Percentiles rank a stretch among this genome's conserved stretches.
These are phyloP conservation scores for Capromys pilorides DNA, from an alignment of 2,797 vertebrate genomes.

Conservation along the genomic window DNA sequence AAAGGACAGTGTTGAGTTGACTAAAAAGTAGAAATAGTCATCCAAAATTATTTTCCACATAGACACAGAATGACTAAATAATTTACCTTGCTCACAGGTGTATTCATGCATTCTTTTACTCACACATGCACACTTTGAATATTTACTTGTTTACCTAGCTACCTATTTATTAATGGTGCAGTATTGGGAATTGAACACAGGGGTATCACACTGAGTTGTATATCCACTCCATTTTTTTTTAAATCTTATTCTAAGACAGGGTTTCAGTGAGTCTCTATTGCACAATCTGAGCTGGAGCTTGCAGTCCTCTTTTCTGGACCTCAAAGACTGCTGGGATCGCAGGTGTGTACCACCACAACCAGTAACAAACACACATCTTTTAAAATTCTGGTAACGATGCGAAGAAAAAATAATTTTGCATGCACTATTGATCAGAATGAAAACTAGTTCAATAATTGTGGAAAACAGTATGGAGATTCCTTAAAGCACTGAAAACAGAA, in stretches of 20 bases:
- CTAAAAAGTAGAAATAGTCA: conserved; percentile 45
- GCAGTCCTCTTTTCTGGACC: neutral
- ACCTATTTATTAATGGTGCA: neutral
- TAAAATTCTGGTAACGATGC: neutral
- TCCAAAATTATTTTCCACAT: conserved; percentile 58
- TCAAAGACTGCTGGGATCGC: neutral
- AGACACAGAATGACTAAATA: conserved; percentile 53
- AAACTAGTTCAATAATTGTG: neutral
- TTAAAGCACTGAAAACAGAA: neutral
- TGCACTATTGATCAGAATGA: neutral
- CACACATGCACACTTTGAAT: neutral
- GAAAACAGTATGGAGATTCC: neutral
- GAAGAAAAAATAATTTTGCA: neutral
- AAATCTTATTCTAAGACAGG: neutral
- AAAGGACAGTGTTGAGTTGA: conserved; percentile 59
- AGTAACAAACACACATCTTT: neutral
- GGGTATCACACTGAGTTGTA: neutral
- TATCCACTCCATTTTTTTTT: neutral
- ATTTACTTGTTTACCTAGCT: neutral
- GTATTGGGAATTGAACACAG: neutral
- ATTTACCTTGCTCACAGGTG: conserved; percentile 59
- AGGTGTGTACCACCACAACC: neutral
- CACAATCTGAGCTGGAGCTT: neutral
- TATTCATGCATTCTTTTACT: conserved; percentile 43
- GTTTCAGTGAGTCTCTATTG: neutral